Evolutionary conservation across 2,888 invertebrate species (phyloP).

Genomic region (Xestia sexstrigata): DNA sequence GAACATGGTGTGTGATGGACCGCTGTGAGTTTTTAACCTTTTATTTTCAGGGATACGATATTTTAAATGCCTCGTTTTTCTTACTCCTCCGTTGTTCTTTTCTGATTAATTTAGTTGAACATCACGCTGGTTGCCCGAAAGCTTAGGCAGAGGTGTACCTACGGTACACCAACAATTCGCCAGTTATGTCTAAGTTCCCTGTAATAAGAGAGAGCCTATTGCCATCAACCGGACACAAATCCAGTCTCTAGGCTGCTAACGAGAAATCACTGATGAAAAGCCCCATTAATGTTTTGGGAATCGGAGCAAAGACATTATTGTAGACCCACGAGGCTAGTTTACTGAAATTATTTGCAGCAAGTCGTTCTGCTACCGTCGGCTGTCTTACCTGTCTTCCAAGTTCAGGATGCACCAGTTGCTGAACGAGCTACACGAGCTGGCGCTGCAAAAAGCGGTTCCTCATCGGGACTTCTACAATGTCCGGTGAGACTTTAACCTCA

Average conservation of each 20-base stretch:
- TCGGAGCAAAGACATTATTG: neutral
- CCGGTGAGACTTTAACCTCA: constrained; percentile 88
- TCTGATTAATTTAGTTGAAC: neutral
- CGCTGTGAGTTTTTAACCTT: constrained; percentile 92
- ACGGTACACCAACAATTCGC: neutral
- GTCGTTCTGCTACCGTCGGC: constrained; percentile 99
- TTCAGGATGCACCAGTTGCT: constrained; percentile 98
- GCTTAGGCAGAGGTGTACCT: neutral
- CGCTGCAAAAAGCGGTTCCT: constrained; percentile 99
- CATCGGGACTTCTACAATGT: constrained; percentile 99
- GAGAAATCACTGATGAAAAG: neutral
- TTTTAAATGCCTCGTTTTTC: neutral
- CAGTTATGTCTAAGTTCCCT: neutral
- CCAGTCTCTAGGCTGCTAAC: neutral
- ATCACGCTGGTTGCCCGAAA: neutral
- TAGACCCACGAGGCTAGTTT: neutral
- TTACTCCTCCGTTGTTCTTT: neutral
- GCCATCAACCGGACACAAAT: neutral
- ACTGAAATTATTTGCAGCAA: constrained; percentile 91
- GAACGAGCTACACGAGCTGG: constrained; percentile 98
- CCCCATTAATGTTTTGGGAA: neutral
- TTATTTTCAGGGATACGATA: neutral
- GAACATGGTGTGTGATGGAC: constrained; percentile 98
- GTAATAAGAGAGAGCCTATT: neutral
- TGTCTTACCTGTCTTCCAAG: constrained; percentile 98